These are phyloP conservation scores for Plecotus auritus DNA, from an alignment of 2,113 vertebrate genomes.

Conservation along the genomic window DNA sequence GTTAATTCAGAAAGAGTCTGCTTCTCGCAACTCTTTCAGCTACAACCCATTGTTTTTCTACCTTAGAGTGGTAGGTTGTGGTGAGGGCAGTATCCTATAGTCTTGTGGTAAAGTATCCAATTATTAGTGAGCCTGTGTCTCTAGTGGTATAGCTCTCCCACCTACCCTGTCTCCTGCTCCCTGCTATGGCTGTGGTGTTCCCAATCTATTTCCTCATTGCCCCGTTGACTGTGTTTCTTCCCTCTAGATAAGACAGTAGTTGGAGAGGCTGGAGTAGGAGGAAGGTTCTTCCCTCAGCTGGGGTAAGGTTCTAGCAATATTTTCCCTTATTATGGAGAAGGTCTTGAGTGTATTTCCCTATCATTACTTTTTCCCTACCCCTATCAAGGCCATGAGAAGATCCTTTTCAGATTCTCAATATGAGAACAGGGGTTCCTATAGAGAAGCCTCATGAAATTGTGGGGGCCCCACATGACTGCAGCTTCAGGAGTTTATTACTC, in stretches of 20 bases:
- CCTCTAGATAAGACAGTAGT: not conserved
- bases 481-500: not conserved
- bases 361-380: too few relatives aligned
- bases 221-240: not conserved
- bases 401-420: not conserved
- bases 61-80: not conserved
- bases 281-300: not conserved
- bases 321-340: not conserved
- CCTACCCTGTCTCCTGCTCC: accelerated
- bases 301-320: not conserved
- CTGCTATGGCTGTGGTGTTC: not conserved
- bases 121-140: not conserved
- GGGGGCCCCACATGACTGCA: too few relatives aligned
- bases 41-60: not conserved
- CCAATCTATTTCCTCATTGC: not conserved
- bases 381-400: not conserved
- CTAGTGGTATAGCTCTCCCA: not conserved
- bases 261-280: not conserved
- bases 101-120: not conserved
- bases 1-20: not conserved
- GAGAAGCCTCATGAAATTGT: not conserved
- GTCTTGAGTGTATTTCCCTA: not conserved
- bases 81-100: not conserved
- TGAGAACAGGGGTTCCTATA: not conserved
- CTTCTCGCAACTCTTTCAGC: not conserved